Evolutionary conservation across 2,888 invertebrate genomes (phyloP).

Genomic region (Dasysyrphus tricinctus): DNA sequence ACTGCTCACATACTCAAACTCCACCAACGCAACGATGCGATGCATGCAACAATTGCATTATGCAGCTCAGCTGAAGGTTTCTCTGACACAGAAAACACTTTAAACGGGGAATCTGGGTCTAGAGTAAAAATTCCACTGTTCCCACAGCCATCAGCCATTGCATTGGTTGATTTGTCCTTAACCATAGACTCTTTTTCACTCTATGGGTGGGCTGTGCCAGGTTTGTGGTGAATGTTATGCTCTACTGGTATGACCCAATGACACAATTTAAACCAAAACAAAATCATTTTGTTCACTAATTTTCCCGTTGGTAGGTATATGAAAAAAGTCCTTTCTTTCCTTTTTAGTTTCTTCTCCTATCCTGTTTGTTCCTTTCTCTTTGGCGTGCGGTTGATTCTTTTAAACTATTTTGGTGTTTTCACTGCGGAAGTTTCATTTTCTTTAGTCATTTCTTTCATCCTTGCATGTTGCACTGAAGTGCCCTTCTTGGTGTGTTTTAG

Average conservation of each 20-base stretch:
- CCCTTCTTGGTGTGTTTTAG: slow-evolving; percentile 52
- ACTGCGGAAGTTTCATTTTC: slow-evolving; percentile 72
- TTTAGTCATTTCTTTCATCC: slow-evolving; percentile 40
- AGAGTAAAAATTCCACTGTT: slow-evolving; percentile 43
- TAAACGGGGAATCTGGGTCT: slow-evolving; percentile 58
- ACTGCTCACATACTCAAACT: neutral
- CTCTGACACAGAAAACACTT: slow-evolving; percentile 48
- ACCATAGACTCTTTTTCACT: slow-evolving; percentile 19
- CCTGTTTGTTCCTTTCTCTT: neutral
- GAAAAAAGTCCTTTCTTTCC: slow-evolving; percentile 35
- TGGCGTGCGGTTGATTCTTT: slow-evolving; percentile 16
- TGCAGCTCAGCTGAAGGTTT: slow-evolving; percentile 66
- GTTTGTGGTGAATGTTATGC: slow-evolving; percentile 32
- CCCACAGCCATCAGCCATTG: slow-evolving; percentile 33
- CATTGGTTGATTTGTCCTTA: slow-evolving; percentile 55
- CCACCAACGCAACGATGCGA: neutral
- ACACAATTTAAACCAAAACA: slow-evolving; percentile 71
- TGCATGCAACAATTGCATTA: slow-evolving; percentile 69
- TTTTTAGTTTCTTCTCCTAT: neutral
- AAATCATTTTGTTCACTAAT: slow-evolving; percentile 62
- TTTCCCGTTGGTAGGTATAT: slow-evolving; percentile 38
- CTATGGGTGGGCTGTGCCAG: slow-evolving; percentile 12
- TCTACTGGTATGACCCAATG: slow-evolving; percentile 65
- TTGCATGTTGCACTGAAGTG: slow-evolving; percentile 40
- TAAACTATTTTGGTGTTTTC: slow-evolving; percentile 43